phyloP scores from a whole-genome alignment of 2,888 invertebrate genomes.

The Eupsilia transversa region DNA sequence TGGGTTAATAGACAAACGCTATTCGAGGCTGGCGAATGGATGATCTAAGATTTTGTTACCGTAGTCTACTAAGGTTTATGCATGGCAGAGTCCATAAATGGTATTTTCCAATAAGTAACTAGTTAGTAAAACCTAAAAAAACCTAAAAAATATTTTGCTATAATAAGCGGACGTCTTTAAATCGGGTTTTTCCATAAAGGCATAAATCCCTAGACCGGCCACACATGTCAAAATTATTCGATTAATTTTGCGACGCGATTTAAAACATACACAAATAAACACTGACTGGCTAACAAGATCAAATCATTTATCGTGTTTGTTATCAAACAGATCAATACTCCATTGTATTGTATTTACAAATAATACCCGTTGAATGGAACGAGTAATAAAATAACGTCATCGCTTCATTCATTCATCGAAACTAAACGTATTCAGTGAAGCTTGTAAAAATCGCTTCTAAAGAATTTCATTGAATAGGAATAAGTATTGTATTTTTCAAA shows the following conservation, averaged over 20 bases:
- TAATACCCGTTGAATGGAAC: constrained; percentile 31
- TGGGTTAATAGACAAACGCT: neutral
- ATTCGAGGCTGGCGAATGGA: neutral
- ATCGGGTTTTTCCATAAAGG: neutral
- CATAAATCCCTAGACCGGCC: neutral
- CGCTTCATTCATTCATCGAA: constrained; percentile 37
- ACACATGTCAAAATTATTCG: neutral
- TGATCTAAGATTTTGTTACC: neutral
- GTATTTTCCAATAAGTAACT: too few relatives aligned
- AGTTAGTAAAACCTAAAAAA: too few relatives aligned
- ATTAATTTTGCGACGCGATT: neutral
- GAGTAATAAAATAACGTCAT: constrained; percentile 45
- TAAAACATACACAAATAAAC: constrained; percentile 8
- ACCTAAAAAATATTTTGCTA: too few relatives aligned
- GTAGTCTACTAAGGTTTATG: neutral
- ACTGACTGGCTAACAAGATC: constrained; percentile 31
- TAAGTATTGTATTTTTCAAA: constrained; percentile 10
- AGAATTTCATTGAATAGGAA: constrained; percentile 31
- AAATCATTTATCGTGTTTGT: constrained; percentile 53
- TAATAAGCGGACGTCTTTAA: neutral
- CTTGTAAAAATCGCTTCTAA: constrained; percentile 42
- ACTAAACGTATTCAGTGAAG: constrained; percentile 40
- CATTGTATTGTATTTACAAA: constrained; percentile 54
- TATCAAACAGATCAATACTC: constrained; percentile 46
- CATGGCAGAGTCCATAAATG: neutral